phyloP scores from a whole-genome alignment of 1,140 invertebrate genomes.

The Ylistrum balloti region DNA sequence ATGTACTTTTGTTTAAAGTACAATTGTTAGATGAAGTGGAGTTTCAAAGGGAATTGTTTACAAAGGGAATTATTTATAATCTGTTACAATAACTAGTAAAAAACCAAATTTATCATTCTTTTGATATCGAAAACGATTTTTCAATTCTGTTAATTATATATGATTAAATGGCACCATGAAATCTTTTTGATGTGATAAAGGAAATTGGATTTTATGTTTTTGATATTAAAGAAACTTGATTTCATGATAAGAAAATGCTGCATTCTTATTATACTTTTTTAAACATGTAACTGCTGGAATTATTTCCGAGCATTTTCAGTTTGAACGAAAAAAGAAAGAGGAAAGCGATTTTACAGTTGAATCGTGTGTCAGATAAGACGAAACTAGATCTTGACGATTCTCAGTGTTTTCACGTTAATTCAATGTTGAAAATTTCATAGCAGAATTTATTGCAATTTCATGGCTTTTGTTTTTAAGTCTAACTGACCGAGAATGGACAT shows the following conservation, averaged over 20 bases:
- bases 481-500: too few species aligned
- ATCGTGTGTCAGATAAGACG: too few species aligned
- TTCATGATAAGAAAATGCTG: background rate
- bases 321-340: too few species aligned
- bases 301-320: too few species aligned
- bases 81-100: background rate
- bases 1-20: conserved; percentile 19
- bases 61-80: conserved; percentile 21
- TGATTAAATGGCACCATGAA: background rate
- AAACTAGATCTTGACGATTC: too few species aligned
- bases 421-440: too few species aligned
- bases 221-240: background rate
- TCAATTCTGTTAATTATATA: background rate
- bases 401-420: too few species aligned
- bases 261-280: background rate
- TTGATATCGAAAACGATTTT: background rate
- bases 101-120: conserved; percentile 2
- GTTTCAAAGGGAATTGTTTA: background rate
- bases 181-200: background rate
- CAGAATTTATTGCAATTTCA: too few species aligned
- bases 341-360: too few species aligned
- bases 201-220: background rate
- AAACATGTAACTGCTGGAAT: background rate
- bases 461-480: too few species aligned
- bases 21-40: background rate